Evolutionary conservation across 2,888 invertebrate genomes (phyloP), one percentile per base, ranked within the genome.

Genomic region (Ptychoptera albimana): DNA sequence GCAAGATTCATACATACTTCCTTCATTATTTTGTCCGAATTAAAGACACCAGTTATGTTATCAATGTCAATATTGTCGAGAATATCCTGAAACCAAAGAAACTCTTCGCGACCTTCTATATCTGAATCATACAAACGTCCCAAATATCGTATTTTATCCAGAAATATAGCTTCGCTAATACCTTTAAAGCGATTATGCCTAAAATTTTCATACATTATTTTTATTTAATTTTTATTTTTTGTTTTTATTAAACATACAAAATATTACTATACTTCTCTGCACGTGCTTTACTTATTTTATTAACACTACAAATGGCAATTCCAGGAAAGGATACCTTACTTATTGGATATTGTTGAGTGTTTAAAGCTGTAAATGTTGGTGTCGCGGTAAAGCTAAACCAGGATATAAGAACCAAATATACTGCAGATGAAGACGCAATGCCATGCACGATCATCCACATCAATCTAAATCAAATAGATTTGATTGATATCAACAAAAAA

Each of bases 281-380:
- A 15, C 64, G 62, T 31, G 56, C 61, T 43, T 53, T 61, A 53
- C 75, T 75, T 35, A 77, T 70, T 50, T 71, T 67, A 51, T 76
- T 76, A 14, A 67, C 53, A 49, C 68, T 70, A 51, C 76, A 76
- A 5, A 77, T 51, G 1, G 71, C 70, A 1, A 76, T 57, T 0
- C 70, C 75, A 1, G 76, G 75, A 54, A 73, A 75, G 45, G 71
- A 66, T 1, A 75, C 66, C 3, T 69, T 52, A 2, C 60, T 56
- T 35, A 75, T 69, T 0, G 70, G 68, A 53, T 68, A 69, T 8
- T 64, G 64, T 1, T 62, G 56, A 0, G 67, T 65, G 44, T 72
- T 69, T 49, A 67, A 58, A 1, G 64, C 67, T 1, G 73, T 69
- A 1, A 73, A 62, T 5, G 72, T 60, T 6, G 66, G 61, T 45